A percentile compares a stretch with the other conserved stretches of the same genome.
Conservation (phyloP, 2,888 invertebrate genomes). For the Limulus polyphemus region DNA sequence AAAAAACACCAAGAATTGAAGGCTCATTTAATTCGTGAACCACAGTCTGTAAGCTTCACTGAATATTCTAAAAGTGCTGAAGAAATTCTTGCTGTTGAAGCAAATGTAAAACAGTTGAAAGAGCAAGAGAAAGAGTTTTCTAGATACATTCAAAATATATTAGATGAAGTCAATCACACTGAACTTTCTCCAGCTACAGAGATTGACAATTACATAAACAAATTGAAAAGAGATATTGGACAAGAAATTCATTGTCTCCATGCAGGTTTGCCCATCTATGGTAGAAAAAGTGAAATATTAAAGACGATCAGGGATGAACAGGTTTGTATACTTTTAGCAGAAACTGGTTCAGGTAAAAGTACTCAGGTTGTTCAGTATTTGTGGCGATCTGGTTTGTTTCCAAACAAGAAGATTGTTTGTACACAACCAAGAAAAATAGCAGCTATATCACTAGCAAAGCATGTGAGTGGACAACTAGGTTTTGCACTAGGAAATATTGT, state of each 20-base stretch:
- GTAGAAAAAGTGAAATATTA: slow-evolving; percentile 12
- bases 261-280: slow-evolving; percentile 17
- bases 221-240: slow-evolving; percentile 9
- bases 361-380: slow-evolving; percentile 37
- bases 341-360: slow-evolving; percentile 39
- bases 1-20: too few species aligned
- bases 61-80: background rate
- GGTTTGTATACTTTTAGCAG: slow-evolving; percentile 34
- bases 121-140: slow-evolving; percentile 13
- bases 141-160: slow-evolving; percentile 5
- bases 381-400: slow-evolving; percentile 29
- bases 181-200: slow-evolving; percentile 1
- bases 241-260: slow-evolving; percentile 14
- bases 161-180: slow-evolving; percentile 3
- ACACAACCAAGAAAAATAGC: slow-evolving; percentile 39
- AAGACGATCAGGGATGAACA: slow-evolving; percentile 25
- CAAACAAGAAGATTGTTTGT: slow-evolving; percentile 31
- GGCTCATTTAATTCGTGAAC: too few species aligned
- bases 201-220: slow-evolving; percentile 2
- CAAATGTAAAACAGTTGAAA: slow-evolving; percentile 11
- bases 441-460: slow-evolving; percentile 34
- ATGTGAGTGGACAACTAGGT: slow-evolving; percentile 34
- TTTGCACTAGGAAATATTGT: slow-evolving; percentile 29
- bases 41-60: too few species aligned
- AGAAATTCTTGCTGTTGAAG: slow-evolving; percentile 1